Conservation (phyloP, 2,113 vertebrate genomes). For the Sapayoa aenigma region DNA sequence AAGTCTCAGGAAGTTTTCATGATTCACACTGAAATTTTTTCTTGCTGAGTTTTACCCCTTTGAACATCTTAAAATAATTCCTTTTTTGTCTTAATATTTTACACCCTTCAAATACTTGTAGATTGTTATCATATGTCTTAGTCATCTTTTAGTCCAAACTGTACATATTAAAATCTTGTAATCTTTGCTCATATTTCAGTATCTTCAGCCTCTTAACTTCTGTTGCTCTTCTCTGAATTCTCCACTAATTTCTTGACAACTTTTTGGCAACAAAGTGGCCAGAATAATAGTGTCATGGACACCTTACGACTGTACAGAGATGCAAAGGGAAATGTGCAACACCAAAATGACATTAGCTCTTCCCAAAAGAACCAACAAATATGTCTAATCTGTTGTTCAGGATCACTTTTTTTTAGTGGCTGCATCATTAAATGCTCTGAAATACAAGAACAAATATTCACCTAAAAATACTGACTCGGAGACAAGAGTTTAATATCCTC, state of each 20-base stretch:
- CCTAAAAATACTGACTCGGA: not conserved
- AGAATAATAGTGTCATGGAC: constrained; percentile 62
- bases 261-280: constrained; percentile 64
- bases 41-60: constrained; percentile 39
- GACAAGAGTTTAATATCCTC: not conserved
- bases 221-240: constrained; percentile 59
- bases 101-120: constrained; percentile 68
- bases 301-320: constrained; percentile 57
- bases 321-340: constrained; percentile 44
- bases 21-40: constrained; percentile 47
- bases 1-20: not conserved
- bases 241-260: constrained; percentile 62
- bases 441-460: not conserved
- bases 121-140: constrained; percentile 68
- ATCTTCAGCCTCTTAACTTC: constrained; percentile 65
- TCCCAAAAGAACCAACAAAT: constrained; percentile 50
- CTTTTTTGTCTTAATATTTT: constrained; percentile 55
- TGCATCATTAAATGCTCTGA: not conserved
- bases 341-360: constrained; percentile 48
- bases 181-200: constrained; percentile 68
- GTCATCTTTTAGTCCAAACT: constrained; percentile 67
- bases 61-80: constrained; percentile 56
- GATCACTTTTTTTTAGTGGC: constrained; percentile 52
- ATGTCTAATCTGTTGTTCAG: constrained; percentile 51
- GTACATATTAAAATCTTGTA: constrained; percentile 66